phyloP scores from a whole-genome alignment of 2,113 vertebrate species.

The Passer montanus region DNA sequence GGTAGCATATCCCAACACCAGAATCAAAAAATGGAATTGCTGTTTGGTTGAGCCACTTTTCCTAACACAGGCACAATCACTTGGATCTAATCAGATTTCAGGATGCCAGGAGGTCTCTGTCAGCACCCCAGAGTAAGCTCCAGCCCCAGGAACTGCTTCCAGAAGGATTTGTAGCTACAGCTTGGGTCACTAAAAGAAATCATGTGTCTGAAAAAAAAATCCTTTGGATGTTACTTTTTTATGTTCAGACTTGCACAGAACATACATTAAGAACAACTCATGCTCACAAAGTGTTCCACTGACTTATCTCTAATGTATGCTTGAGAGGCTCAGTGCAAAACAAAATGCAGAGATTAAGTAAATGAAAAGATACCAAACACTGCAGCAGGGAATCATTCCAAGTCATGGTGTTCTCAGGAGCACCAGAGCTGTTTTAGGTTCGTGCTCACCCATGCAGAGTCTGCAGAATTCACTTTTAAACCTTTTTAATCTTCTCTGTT shows the following conservation, averaged over 20 bases:
- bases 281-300: not conserved
- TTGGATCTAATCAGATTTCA: not conserved
- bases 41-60: not conserved
- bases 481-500: not conserved
- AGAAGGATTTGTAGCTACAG: not conserved
- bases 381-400: not conserved
- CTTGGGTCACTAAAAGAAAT: not conserved
- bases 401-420: not conserved
- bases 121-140: not conserved
- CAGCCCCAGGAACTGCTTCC: not conserved
- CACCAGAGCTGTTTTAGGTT: not conserved
- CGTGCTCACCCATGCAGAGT: not conserved
- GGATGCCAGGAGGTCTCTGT: not conserved
- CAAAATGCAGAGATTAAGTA: conserved; percentile 25
- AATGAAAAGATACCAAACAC: conserved; percentile 9
- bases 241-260: not conserved
- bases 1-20: not conserved
- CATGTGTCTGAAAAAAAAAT: not conserved
- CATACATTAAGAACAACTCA: not conserved
- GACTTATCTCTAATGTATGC: conserved; percentile 19
- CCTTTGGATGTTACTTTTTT: not conserved
- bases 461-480: not conserved
- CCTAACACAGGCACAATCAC: not conserved
- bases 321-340: conserved; percentile 10
- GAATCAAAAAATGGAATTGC: not conserved